phyloP scores from a whole-genome alignment of 2,113 vertebrate species.

The Bujurquina vittata region DNA sequence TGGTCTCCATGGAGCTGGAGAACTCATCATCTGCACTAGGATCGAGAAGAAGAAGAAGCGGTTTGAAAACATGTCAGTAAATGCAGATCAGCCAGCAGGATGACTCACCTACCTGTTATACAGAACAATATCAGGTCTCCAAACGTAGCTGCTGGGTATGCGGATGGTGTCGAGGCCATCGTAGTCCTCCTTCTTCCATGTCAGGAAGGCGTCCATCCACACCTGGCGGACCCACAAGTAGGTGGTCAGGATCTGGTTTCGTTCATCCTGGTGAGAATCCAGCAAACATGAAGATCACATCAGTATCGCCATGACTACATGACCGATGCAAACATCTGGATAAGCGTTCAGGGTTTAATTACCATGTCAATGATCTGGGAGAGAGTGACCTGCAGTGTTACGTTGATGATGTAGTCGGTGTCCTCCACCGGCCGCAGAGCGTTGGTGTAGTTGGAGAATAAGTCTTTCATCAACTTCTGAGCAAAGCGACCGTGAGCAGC shows the following conservation, averaged over 20 bases:
- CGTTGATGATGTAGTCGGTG: constrained; percentile 87
- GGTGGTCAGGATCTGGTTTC: constrained; percentile 80
- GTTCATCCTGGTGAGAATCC: constrained; percentile 69
- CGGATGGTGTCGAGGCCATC: constrained; percentile 89
- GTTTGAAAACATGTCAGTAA: neutral
- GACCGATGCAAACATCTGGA: neutral
- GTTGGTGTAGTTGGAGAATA: constrained; percentile 90
- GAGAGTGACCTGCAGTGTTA: constrained; percentile 90
- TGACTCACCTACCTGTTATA: constrained; percentile 86
- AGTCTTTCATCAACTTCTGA: constrained; percentile 85
- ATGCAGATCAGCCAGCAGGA: neutral
- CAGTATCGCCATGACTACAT: fast-evolving
- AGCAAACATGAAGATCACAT: neutral
- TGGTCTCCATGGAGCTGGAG: constrained; percentile 87
- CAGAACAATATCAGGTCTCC: constrained; percentile 91
- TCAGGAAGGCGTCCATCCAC: constrained; percentile 88
- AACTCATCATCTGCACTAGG: constrained; percentile 86
- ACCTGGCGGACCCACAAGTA: constrained; percentile 92
- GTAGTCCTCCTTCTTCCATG: constrained; percentile 87
- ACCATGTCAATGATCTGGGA: constrained; percentile 98
- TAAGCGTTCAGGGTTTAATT: neutral
- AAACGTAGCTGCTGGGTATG: constrained; percentile 90
- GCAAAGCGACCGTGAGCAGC: constrained; percentile 85
- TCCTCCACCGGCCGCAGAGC: constrained; percentile 89
- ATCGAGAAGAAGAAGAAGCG: neutral